Percentiles rank a stretch among this genome's conserved stretches.
Evolutionary conservation across 2,888 invertebrate species (phyloP).

Genomic region (Harpalus rufipes): DNA sequence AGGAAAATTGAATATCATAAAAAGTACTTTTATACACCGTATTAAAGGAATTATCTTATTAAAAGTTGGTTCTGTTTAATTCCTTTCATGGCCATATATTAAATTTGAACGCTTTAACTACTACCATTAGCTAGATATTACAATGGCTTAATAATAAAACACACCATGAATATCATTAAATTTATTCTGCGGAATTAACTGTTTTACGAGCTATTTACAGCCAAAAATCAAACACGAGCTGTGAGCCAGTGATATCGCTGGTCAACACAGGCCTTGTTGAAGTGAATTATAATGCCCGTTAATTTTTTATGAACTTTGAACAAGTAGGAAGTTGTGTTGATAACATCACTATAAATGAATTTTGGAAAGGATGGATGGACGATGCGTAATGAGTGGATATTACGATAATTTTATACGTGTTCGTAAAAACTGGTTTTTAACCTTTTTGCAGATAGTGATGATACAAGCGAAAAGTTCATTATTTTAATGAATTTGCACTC

Average conservation of each 20-base stretch:
- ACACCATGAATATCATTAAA: conserved; percentile 3
- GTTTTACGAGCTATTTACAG: conserved; percentile 32
- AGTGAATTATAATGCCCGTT: conserved; percentile 22
- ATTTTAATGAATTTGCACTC: no score
- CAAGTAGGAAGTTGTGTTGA: conserved; percentile 35
- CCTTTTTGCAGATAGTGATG: no score
- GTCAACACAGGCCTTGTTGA: conserved; percentile 16
- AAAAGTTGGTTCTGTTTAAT: not conserved
- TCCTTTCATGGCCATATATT: not conserved
- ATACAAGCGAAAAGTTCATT: no score
- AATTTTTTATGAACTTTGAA: conserved; percentile 39
- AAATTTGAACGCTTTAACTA: conserved; percentile 5
- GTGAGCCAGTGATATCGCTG: conserved; percentile 7
- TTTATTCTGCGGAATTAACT: conserved; percentile 23
- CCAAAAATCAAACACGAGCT: conserved; percentile 28
- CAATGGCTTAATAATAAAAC: conserved; percentile 42
- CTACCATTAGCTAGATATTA: not conserved
- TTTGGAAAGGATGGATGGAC: conserved; percentile 16
- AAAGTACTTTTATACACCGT: not conserved
- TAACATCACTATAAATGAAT: conserved; percentile 35
- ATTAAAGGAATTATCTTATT: not conserved
- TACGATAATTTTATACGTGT: no score
- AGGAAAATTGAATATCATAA: not conserved
- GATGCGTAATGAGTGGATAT: not conserved
- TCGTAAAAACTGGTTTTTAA: no score